Base-by-base conservation (phyloP, 2,113 vertebrate genomes). In the Otis tarda region DNA sequence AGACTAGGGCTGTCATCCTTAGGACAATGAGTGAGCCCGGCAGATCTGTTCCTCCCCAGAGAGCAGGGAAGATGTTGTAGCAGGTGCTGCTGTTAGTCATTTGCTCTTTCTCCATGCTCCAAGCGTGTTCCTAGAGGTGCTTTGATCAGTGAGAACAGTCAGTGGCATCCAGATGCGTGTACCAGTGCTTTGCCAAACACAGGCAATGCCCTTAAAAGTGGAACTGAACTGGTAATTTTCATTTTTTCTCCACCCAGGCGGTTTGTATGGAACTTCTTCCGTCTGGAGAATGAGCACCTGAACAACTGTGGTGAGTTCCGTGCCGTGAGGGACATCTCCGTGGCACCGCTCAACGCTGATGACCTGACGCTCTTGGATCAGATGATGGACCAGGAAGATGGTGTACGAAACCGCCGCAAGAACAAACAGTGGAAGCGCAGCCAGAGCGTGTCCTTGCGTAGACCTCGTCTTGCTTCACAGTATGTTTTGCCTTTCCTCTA, bases 251-350 rank as follows among this genome's bases (percentile, higher is more conserved):
- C 83, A 6, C 65, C 33, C 94, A 99, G 99, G 95, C 98, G 99
- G 11, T 99, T 99, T 71, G 99, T 99, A 92, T 99, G 99, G 99
- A 99, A 99, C 96, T 99, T 99, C 97, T 99, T 99, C 98, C 99
- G 99, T 12, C 97, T 99, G 98, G 99, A 99, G 97, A 99, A 99
- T 5, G 99, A 99, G 96, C 99, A 99, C 97, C 98, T 99, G 97
- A 99, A 99, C 96, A 99, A 99, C 98, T 99, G 99, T 50, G 99
- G 99, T 83, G 99, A 99, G 96, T 99, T 99, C 95, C 98, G 99
- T 6, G 99, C 99, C 1, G 99, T 99, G 69, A 98, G 99, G 64
- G 99, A 99, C 93, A 99, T 99, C 97, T 99, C 99, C 0, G 99
- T 99, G 97, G 99, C 99, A 11, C 99, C 99, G 2, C 98, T 99